phyloP scores from a whole-genome alignment of 2,888 invertebrate species.

The Pyrochroa serraticornis region DNA sequence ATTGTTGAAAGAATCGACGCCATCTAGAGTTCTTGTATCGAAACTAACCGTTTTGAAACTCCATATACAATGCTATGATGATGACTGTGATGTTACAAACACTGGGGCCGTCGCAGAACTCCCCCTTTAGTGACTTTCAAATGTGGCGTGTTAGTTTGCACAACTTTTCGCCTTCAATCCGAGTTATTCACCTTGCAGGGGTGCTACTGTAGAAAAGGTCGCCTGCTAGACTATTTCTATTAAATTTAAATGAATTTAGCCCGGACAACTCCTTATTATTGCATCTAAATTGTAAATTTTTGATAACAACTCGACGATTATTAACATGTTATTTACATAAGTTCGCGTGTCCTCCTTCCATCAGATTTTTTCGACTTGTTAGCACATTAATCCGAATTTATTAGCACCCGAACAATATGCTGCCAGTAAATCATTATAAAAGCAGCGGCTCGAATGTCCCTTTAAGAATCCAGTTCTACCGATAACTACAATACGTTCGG shows the following conservation, averaged over 20 bases:
- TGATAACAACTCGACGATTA: conserved; percentile 21
- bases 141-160: too few relatives aligned
- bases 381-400: conserved; percentile 35
- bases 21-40: too few relatives aligned
- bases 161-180: too few relatives aligned
- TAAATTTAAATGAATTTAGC: conserved; percentile 8
- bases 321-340: conserved; percentile 31
- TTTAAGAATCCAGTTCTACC: conserved; percentile 26
- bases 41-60: too few relatives aligned
- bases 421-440: conserved; percentile 26
- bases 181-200: too few relatives aligned
- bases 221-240: too few relatives aligned
- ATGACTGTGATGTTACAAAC: too few relatives aligned
- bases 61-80: too few relatives aligned
- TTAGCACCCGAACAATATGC: conserved; percentile 29
- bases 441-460: conserved; percentile 28
- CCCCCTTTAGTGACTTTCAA: too few relatives aligned
- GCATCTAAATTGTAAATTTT: conserved; percentile 32
- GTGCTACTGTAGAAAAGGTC: too few relatives aligned
- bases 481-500: conserved; percentile 33
- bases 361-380: conserved; percentile 34
- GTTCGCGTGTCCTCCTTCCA: conserved; percentile 19
- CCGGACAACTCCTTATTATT: conserved; percentile 10
- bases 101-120: too few relatives aligned
- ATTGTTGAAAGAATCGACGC: too few relatives aligned